These are phyloP conservation scores for Hydraecia micacea DNA, from an alignment of 2,888 invertebrate species.

Conservation along the genomic window DNA sequence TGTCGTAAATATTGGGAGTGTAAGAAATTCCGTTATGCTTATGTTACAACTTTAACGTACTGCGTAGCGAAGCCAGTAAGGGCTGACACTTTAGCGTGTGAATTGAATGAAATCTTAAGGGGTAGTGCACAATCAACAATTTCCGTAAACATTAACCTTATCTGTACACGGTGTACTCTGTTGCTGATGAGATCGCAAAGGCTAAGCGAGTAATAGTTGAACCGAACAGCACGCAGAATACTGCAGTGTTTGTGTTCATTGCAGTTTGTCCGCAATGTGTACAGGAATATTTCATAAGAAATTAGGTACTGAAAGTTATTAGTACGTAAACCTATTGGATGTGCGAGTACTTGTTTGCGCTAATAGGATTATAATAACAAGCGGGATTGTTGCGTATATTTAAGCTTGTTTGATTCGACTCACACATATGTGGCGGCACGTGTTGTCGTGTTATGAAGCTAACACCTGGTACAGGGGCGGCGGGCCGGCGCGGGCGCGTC, in stretches of 20 bases:
- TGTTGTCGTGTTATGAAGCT: slow-evolving; percentile 66
- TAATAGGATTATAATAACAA: slow-evolving; percentile 56
- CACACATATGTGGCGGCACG: slow-evolving; percentile 55
- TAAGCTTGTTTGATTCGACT: slow-evolving; percentile 62
- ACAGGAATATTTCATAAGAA: background rate
- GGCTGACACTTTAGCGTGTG: background rate
- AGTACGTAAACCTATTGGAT: slow-evolving; percentile 19
- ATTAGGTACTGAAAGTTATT: slow-evolving; percentile 20
- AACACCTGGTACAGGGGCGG: slow-evolving; percentile 58
- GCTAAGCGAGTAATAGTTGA: background rate
- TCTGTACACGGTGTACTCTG: background rate
- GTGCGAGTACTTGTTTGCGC: slow-evolving; percentile 19
- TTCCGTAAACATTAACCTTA: background rate
- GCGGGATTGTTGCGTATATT: slow-evolving; percentile 50
- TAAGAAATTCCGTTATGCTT: slow-evolving; percentile 13
- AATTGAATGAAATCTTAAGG: background rate
- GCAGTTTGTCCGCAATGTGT: background rate
- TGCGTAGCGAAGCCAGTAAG: background rate
- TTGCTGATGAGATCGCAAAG: slow-evolving; percentile 2
- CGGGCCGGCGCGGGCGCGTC: slow-evolving; percentile 60
- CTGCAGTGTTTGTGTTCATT: background rate
- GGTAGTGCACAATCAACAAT: background rate
- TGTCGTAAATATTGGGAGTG: slow-evolving; percentile 21
- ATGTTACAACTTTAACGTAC: background rate
- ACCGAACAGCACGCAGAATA: background rate